A percentile compares a stretch with the other conserved stretches of the same genome.
These are phyloP conservation scores for Zalophus californianus DNA, from an alignment of 2,797 vertebrate species.

Conservation along the genomic window DNA sequence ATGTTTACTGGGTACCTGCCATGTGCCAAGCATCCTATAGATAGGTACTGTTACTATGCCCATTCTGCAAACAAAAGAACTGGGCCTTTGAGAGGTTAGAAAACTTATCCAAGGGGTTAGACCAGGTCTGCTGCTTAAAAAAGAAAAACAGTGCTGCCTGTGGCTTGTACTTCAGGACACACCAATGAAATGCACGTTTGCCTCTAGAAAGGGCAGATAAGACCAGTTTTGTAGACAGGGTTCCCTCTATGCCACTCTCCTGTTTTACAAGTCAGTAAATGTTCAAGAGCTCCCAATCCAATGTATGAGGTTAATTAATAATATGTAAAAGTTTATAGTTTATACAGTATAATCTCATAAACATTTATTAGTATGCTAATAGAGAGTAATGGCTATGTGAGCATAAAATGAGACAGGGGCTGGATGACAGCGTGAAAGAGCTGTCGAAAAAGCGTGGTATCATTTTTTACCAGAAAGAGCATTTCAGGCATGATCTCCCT, in stretches of 20 bases:
- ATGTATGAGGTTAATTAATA: slow-evolving; percentile 83
- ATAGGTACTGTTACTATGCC: not conserved
- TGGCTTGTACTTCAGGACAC: not conserved
- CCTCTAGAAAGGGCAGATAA: not conserved
- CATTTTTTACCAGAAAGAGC: not conserved
- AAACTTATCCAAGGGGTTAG: not conserved
- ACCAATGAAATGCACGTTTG: not conserved
- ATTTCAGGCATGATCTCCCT: not conserved
- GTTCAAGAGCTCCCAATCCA: slow-evolving; percentile 67
- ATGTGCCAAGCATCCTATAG: not conserved
- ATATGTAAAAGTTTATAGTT: slow-evolving; percentile 85
- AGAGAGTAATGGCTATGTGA: slow-evolving; percentile 72
- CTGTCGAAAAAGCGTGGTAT: not conserved
- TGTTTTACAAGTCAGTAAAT: slow-evolving; percentile 76
- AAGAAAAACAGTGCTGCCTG: not conserved
- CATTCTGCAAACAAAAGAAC: slow-evolving; percentile 22
- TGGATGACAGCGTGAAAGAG: slow-evolving; percentile 44
- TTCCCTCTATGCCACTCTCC: slow-evolving; percentile 45
- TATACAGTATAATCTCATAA: slow-evolving; percentile 83
- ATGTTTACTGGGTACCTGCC: not conserved
- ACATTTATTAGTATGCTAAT: slow-evolving; percentile 86
- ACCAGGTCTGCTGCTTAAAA: not conserved
- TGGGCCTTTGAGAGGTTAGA: not conserved
- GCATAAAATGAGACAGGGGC: slow-evolving; percentile 79
- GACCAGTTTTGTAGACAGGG: not conserved